These are phyloP conservation scores for Melierax canorus DNA, from an alignment of 2,113 vertebrate genomes.

Conservation along the genomic window DNA sequence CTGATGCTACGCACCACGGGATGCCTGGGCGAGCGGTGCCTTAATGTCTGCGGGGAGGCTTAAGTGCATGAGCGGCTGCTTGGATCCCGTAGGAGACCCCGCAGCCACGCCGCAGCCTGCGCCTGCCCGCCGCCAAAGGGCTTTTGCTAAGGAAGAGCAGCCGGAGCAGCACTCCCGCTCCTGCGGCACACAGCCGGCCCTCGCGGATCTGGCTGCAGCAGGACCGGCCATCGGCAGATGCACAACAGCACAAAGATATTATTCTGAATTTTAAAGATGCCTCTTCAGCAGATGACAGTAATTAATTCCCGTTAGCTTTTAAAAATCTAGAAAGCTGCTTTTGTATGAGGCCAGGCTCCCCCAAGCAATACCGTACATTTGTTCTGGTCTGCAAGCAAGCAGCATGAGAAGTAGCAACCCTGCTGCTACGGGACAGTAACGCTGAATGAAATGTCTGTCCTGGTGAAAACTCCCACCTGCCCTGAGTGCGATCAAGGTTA, in stretches of 20 bases:
- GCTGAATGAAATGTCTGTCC: background rate
- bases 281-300: background rate
- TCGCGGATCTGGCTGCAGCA: background rate
- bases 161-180: accelerated
- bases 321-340: background rate
- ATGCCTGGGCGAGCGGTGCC: accelerated
- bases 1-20: accelerated
- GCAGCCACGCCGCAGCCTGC: background rate
- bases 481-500: background rate
- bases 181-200: background rate
- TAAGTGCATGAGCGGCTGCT: accelerated
- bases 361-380: accelerated
- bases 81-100: background rate
- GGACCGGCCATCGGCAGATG: background rate
- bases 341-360: background rate
- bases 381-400: background rate
- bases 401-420: accelerated
- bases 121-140: background rate
- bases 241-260: background rate
- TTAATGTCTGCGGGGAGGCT: background rate
- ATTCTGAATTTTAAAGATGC: background rate
- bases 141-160: background rate
- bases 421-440: background rate
- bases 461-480: background rate
- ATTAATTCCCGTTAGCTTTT: background rate